Conservation (phyloP, 2,113 vertebrate species). For the Gambusia affinis region DNA sequence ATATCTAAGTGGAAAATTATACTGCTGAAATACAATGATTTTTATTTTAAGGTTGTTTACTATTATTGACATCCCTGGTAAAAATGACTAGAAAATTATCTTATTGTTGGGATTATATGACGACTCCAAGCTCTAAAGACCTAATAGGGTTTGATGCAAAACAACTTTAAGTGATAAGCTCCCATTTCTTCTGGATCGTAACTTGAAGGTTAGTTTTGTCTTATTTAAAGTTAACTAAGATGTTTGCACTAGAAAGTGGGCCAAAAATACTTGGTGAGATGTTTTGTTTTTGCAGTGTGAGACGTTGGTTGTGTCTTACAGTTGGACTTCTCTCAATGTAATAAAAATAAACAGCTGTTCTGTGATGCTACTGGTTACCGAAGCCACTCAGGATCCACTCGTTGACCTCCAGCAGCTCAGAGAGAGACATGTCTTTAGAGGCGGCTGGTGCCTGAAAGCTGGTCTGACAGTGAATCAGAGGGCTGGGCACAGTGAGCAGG, state of each 20-base stretch:
- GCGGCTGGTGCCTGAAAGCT: slow-evolving; percentile 4
- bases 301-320: background rate
- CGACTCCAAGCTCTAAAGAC: background rate
- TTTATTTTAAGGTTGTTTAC: too few relatives aligned
- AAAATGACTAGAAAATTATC: background rate
- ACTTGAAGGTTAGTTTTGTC: too few relatives aligned
- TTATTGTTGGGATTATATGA: background rate
- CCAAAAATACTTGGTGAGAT: too few relatives aligned
- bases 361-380: slow-evolving; percentile 20
- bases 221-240: too few relatives aligned
- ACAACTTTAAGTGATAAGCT: background rate
- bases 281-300: background rate
- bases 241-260: too few relatives aligned
- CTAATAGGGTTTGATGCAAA: background rate
- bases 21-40: too few relatives aligned
- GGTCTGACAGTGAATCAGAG: slow-evolving; percentile 7
- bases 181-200: too few relatives aligned
- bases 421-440: slow-evolving; percentile 33
- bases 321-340: background rate
- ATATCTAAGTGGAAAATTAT: too few relatives aligned
- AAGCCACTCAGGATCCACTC: slow-evolving; percentile 65
- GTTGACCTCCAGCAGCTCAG: slow-evolving; percentile 55
- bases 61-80: background rate
- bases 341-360: background rate
- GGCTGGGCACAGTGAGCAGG: slow-evolving; percentile 44